Conservation (phyloP, 2,797 vertebrate genomes). For the Euthynnus affinis region DNA sequence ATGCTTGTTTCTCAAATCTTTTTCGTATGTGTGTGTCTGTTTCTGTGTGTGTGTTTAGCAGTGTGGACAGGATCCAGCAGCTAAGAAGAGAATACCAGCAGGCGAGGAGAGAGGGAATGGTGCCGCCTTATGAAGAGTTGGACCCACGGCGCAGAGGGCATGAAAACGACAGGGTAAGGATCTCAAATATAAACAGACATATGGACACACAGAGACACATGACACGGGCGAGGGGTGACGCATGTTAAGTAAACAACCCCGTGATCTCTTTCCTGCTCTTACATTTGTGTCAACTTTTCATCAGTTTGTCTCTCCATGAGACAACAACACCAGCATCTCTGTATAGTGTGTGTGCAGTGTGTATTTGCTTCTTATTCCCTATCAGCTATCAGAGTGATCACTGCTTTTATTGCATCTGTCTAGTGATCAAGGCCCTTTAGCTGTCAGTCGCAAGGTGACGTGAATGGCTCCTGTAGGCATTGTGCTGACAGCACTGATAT, state of each 20-base stretch:
- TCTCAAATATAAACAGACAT: not conserved
- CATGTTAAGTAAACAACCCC: not conserved
- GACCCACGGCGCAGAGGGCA: conserved; percentile 84
- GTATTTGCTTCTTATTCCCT: conserved; percentile 20
- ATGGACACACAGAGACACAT: not conserved
- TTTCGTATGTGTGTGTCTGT: conserved; percentile 4
- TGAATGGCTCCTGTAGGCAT: conserved; percentile 51
- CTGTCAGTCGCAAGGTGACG: conserved; percentile 51
- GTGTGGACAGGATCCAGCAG: conserved; percentile 94
- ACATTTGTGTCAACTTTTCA: not conserved
- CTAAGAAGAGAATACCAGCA: conserved; percentile 94
- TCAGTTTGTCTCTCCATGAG: not conserved
- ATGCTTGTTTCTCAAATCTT: not conserved
- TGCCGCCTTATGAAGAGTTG: conserved; percentile 90
- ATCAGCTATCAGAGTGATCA: conserved; percentile 33
- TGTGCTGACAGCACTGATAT: conserved; percentile 55
- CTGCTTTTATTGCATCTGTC: conserved; percentile 24
- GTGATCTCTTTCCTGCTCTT: not conserved
- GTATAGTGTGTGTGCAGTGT: not conserved
- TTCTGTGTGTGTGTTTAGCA: conserved; percentile 70
- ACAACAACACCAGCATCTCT: not conserved
- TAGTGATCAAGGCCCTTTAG: conserved; percentile 55
- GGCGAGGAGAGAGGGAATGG: conserved; percentile 90
- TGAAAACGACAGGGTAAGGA: conserved; percentile 91
- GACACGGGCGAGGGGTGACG: not conserved